Evolutionary conservation across 2,888 invertebrate species (phyloP).

Genomic region (Leptinotarsa juncta): DNA sequence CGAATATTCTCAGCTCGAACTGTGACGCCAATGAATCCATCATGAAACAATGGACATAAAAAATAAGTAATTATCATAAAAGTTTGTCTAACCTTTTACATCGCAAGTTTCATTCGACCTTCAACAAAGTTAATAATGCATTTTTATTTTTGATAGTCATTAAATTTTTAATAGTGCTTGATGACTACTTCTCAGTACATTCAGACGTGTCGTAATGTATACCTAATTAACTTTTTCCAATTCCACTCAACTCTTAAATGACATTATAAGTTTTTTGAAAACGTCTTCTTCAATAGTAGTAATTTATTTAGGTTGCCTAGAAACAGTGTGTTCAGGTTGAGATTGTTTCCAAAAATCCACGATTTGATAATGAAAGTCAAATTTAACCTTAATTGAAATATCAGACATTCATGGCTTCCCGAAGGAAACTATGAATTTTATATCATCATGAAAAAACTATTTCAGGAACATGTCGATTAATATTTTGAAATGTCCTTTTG

Average conservation of each 20-base stretch:
- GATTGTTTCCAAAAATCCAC: too few species aligned
- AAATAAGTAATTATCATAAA: slow-evolving; percentile 30
- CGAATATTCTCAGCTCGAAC: too few species aligned
- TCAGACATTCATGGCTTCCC: too few species aligned
- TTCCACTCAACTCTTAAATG: background rate
- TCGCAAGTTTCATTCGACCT: slow-evolving; percentile 26
- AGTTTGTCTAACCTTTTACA: slow-evolving; percentile 29
- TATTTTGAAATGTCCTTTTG: too few species aligned
- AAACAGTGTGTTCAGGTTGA: too few species aligned
- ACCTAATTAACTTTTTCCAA: background rate
- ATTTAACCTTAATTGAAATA: too few species aligned
- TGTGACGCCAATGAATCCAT: slow-evolving; percentile 10
- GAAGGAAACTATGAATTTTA: too few species aligned
- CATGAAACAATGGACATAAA: slow-evolving; percentile 22
- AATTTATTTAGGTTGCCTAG: background rate
- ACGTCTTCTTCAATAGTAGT: background rate
- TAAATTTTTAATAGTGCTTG: slow-evolving; percentile 17
- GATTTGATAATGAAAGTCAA: too few species aligned
- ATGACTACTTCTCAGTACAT: background rate
- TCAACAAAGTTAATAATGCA: slow-evolving; percentile 30
- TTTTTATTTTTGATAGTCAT: slow-evolving; percentile 22
- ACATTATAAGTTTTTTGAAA: background rate
- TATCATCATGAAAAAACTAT: too few species aligned
- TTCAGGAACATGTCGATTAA: too few species aligned
- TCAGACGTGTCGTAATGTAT: background rate